Conservation (phyloP, 2,113 vertebrate species). For the Anseranas semipalmata region DNA sequence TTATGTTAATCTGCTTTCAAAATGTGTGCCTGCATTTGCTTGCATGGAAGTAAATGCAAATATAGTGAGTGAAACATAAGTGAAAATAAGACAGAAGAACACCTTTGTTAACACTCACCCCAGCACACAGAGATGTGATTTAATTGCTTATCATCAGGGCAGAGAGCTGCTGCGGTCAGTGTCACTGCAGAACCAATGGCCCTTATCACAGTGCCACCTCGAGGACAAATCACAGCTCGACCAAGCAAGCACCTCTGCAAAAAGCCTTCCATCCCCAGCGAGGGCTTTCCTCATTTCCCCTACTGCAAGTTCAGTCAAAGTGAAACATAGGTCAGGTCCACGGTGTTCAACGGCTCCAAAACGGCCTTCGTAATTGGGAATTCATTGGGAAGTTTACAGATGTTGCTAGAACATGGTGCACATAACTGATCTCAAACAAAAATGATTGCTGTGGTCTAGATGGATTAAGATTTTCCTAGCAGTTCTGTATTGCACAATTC, state of each 20-base stretch:
- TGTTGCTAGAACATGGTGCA: rapidly evolving
- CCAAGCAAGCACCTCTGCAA: neutral
- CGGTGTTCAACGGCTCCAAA: neutral
- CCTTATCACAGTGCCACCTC: neutral
- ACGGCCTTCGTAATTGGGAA: rapidly evolving
- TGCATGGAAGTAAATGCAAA: neutral
- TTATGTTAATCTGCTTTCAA: neutral
- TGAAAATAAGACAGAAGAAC: neutral
- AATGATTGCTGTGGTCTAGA: neutral
- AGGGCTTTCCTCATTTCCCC: neutral
- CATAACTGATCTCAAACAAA: neutral
- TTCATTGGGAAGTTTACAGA: neutral
- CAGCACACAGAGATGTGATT: neutral
- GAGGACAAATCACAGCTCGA: neutral
- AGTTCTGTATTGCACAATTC: neutral
- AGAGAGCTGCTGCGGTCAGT: rapidly evolving
- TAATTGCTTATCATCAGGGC: neutral
- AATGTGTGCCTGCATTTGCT: neutral
- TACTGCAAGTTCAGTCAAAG: neutral
- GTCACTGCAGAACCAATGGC: rapidly evolving
- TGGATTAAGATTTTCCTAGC: neutral
- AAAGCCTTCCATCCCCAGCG: rapidly evolving
- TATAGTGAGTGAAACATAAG: neutral
- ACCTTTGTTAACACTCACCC: neutral
- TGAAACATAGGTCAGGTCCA: neutral